Conservation (phyloP, 2,888 invertebrate genomes). For the Parnassius mnemosyne region DNA sequence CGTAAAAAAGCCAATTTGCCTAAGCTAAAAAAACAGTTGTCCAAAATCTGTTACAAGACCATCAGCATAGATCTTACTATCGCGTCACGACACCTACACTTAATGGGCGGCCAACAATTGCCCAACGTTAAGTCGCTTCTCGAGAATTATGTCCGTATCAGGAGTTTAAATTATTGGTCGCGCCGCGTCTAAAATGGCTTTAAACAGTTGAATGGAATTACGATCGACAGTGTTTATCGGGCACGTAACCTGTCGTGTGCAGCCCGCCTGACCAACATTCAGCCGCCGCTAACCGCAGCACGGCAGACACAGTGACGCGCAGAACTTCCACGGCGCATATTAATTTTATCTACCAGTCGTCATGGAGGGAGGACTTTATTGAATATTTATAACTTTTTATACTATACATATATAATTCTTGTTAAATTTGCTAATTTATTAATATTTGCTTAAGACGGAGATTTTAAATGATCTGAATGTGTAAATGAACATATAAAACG, state of each 20-base stretch:
- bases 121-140: slow-evolving; percentile 59
- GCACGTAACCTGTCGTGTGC: slow-evolving; percentile 51
- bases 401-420: too few relatives aligned
- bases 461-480: background rate
- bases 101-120: slow-evolving; percentile 54
- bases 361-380: too few relatives aligned
- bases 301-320: slow-evolving; percentile 28
- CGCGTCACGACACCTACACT: slow-evolving; percentile 52
- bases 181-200: slow-evolving; percentile 48
- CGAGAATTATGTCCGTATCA: slow-evolving; percentile 53
- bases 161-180: slow-evolving; percentile 48
- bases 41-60: slow-evolving; percentile 41
- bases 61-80: slow-evolving; percentile 55
- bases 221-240: slow-evolving; percentile 50
- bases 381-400: too few relatives aligned
- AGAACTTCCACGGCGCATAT: slow-evolving; percentile 27
- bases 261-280: slow-evolving; percentile 50
- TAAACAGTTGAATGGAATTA: slow-evolving; percentile 53
- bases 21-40: slow-evolving; percentile 18
- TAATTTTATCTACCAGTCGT: background rate
- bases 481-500: background rate
- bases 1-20: slow-evolving; percentile 15
- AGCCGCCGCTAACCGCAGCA: slow-evolving; percentile 29
- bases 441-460: background rate
- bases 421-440: background rate